Conservation (phyloP, 2,888 invertebrate species). For the Cosmia pyralina region DNA sequence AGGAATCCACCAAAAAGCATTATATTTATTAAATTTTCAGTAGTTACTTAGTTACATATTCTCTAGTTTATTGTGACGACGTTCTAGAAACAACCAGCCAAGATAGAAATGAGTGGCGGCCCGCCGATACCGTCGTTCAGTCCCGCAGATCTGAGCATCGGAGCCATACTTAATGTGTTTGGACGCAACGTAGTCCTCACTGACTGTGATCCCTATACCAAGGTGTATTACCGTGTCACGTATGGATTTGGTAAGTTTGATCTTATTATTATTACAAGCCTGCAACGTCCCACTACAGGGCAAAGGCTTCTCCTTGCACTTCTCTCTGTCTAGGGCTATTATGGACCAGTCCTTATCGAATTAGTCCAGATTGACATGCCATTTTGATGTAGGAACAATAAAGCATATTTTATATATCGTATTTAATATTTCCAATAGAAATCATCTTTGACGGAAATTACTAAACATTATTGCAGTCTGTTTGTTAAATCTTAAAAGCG, state of each 20-base stretch:
- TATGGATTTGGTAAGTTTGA: constrained; percentile 90
- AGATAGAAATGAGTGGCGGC: constrained; percentile 85
- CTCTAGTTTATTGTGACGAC: not conserved
- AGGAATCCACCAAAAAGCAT: not conserved
- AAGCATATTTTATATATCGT: not conserved
- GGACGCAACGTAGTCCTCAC: constrained; percentile 95
- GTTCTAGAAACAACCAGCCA: constrained; percentile 81
- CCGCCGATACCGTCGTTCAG: constrained; percentile 87
- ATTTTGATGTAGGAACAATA: not conserved
- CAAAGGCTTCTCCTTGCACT: not conserved
- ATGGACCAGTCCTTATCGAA: not conserved
- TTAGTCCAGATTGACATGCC: not conserved
- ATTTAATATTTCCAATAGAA: not conserved
- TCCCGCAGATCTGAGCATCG: constrained; percentile 95
- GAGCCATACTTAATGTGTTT: constrained; percentile 94
- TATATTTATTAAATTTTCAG: not conserved
- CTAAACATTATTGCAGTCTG: not conserved
- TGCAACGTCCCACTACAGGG: not conserved
- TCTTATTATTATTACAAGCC: not conserved
- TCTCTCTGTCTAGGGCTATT: not conserved
- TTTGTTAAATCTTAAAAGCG: not conserved
- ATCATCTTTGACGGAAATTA: not conserved
- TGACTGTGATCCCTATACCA: constrained; percentile 96
- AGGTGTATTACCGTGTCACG: constrained; percentile 94
- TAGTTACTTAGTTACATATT: not conserved